Evolutionary conservation across 2,888 invertebrate species (phyloP).

Genomic region (Drosophila picticornis): DNA sequence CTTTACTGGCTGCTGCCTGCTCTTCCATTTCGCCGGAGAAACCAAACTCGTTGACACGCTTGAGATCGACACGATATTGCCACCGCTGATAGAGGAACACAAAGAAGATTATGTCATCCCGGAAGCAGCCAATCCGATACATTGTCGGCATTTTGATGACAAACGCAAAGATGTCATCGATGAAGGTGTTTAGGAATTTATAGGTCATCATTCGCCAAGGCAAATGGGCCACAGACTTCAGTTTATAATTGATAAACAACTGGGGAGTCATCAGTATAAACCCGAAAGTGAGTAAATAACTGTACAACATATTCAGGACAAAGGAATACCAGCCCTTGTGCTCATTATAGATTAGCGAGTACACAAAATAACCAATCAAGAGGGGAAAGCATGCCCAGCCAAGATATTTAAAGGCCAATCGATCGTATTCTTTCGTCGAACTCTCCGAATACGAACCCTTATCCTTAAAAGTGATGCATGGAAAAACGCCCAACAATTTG

Average conservation of each 20-base stretch:
- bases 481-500: conserved; percentile 91
- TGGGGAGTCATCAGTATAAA: conserved; percentile 99
- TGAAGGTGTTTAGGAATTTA: conserved; percentile 99
- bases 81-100: conserved; percentile 99
- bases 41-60: conserved; percentile 99
- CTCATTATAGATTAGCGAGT: conserved; percentile 97
- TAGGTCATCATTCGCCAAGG: conserved; percentile 99
- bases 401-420: conserved; percentile 97
- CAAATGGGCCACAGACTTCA: conserved; percentile 99
- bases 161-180: conserved; percentile 99
- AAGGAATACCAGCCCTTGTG: conserved; percentile 99
- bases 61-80: conserved; percentile 98
- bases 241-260: conserved; percentile 99
- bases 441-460: conserved; percentile 99
- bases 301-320: conserved; percentile 97
- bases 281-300: conserved; percentile 98
- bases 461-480: conserved; percentile 93
- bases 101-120: conserved; percentile 99
- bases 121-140: conserved; percentile 98
- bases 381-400: conserved; percentile 98
- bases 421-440: conserved; percentile 96
- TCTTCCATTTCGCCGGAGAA: conserved; percentile 94
- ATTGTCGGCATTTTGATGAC: conserved; percentile 99
- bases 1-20: conserved; percentile 64
- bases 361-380: conserved; percentile 95